Base-by-base conservation (phyloP, 2,113 vertebrate genomes). In the Datnioides undecimradiatus region DNA sequence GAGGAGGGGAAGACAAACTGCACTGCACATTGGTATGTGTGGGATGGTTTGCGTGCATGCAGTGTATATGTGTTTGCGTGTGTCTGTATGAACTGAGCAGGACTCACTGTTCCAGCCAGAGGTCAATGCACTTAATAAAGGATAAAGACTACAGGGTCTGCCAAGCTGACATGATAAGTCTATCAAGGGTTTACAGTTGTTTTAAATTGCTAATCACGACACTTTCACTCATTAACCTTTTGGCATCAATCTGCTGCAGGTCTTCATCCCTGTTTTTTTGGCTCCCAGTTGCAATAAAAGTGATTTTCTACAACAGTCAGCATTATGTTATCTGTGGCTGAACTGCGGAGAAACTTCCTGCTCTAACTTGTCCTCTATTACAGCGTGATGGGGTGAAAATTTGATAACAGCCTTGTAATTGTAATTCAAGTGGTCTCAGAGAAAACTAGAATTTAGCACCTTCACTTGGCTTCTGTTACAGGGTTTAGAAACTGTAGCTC, bases 191-290 rank as follows among this genome's bases (percentile, higher is more conserved):
- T 76, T 64, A 78, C 36, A 31, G 14, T 52, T 12, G 17, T 29
- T 71, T 57, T 70, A 62, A 62, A 62, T 79, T 27, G 34, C 33
- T 66, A 16, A 73, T 73, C 11, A 1, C 14, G 36, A 48, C 1
- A 3, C 27, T 38, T 54, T 75, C n/a, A 49, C 38, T 82, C 38
- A 57, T 83, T 80, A 83, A 72, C 62, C 51, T 76, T 36, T 29
- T 60, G 45, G 45, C 62, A 73, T 68, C 52, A 36, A 62, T 66
- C 58, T 71, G 60, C 72, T 34, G 43, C 17, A 19, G 48, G 62
- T 45, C 64, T 31, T 43, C 12, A 34, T 52, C 45, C 45, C 21
- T 29, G 7, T 49, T 76, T 33, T 33, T 41, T 13, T 52, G 13
- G 29, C 36, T 65, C 38, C 17, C n/a, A 33, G 31, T 33, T 16